Percentiles rank a stretch among this genome's conserved stretches.
Conservation (phyloP, 1,140 invertebrate species). For the Papilio polytes region DNA sequence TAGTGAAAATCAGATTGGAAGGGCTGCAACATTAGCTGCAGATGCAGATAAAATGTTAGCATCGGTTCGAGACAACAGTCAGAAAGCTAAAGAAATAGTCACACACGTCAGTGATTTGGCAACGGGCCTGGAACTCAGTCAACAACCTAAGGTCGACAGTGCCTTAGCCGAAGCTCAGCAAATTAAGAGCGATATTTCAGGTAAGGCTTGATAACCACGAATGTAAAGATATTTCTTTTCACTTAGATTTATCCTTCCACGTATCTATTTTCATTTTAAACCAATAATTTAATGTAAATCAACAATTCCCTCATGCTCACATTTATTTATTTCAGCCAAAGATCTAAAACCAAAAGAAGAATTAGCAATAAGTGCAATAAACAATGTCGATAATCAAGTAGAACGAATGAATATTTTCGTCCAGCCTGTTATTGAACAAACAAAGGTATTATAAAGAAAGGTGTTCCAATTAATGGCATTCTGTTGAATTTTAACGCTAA, state of each 20-base stretch:
- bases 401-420: constrained; percentile 88
- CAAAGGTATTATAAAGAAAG: constrained; percentile 56
- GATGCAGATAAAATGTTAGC: constrained; percentile 84
- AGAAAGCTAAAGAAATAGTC: constrained; percentile 85
- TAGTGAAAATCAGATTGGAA: constrained; percentile 81
- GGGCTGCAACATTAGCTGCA: constrained; percentile 83
- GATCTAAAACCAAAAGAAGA: constrained; percentile 70
- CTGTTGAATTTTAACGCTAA: neutral
- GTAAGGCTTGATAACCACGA: constrained; percentile 53
- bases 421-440: constrained; percentile 87
- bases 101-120: constrained; percentile 87
- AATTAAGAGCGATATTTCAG: constrained; percentile 88
- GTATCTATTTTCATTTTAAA: neutral
- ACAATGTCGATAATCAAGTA: constrained; percentile 87
- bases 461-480: constrained; percentile 1
- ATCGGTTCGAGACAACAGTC: constrained; percentile 81
- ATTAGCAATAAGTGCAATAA: constrained; percentile 84
- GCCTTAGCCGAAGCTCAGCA: constrained; percentile 89
- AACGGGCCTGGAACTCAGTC: constrained; percentile 86
- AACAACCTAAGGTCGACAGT: constrained; percentile 90
- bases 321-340: constrained; percentile 64
- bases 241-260: neutral
- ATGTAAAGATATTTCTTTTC: neutral
- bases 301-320: constrained; percentile 49
- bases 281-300: neutral